Base-by-base conservation (phyloP, 1,140 invertebrate genomes). In the Hyles euphorbiae region DNA sequence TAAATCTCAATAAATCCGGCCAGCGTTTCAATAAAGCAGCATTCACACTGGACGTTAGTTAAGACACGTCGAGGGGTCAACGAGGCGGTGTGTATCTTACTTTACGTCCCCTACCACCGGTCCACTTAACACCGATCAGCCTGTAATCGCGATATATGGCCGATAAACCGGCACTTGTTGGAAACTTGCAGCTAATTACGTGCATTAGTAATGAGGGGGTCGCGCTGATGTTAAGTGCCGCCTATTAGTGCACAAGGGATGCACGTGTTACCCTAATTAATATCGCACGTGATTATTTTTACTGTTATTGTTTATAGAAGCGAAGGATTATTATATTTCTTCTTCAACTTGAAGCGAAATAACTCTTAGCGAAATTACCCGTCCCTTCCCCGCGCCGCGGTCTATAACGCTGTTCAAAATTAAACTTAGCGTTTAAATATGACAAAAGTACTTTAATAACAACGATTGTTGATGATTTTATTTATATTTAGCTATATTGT, bases 81-180 rank as follows among this genome's bases (percentile, higher is more conserved):
- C 36, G 5, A 22, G 60, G 65, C 67, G 67, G 36, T 40, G 8
- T 72, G 70, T 78, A 74, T 72, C 67, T 76, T 34, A 11, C 34
- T 67, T 74, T 69, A 59, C 59, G 53, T 67, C 74, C 70, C 75
- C 68, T 65, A 62, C 56, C 44, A 58, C 8, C 49, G 67, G 67
- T 64, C 52, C 75, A 82, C 80, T 88, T 88, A 86, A 70, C 78
- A 73, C 79, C 79, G 68, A 83, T 85, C 75, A 64, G 56, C 63
- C 67, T 61, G 62, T 87, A 85, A 87, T 79, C 67, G 63, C 74
- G 65, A 88, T 86, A 76, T 85, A 87, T 83, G n/a, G 83, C 69
- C 74, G 60, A 76, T 84, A 79, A 79, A 78, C 56, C 53, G 54
- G 61, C 65, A 74, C 73, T 79, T 74, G 79, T 83, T 78, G 69